Conservation (phyloP, 2,888 invertebrate species). For the Leptothorax acervorum region DNA sequence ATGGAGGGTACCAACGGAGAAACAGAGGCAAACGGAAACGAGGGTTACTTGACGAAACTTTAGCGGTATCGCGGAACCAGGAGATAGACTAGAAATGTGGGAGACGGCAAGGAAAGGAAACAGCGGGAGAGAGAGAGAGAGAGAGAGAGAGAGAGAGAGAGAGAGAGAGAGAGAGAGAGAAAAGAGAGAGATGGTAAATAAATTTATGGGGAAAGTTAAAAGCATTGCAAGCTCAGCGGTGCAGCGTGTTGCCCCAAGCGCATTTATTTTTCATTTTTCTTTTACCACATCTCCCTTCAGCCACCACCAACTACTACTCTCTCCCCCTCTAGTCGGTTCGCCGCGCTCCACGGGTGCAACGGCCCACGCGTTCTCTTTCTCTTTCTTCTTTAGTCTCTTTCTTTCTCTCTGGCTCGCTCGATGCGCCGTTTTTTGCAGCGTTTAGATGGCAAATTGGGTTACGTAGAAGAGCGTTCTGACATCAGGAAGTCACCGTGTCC, state of each 20-base stretch:
- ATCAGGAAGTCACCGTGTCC: constrained; percentile 62
- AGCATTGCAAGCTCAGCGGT: constrained; percentile 80
- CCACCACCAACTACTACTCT: constrained; percentile 22
- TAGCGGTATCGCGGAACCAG: constrained; percentile 74
- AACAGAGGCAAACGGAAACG: constrained; percentile 64
- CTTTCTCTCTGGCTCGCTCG: constrained; percentile 13
- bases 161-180: constrained; percentile 23
- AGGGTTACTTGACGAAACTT: constrained; percentile 80
- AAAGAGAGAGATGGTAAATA: constrained; percentile 76
- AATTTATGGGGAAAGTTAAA: constrained; percentile 84
- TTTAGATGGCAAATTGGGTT: constrained; percentile 71
- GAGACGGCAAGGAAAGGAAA: constrained; percentile 16
- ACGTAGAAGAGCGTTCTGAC: constrained; percentile 60
- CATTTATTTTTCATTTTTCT: constrained; percentile 76
- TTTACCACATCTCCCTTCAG: constrained; percentile 48
- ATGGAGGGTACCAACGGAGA: constrained; percentile 41
- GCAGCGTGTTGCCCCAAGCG: constrained; percentile 74
- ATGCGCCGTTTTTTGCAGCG: constrained; percentile 49
- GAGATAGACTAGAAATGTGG: constrained; percentile 42
- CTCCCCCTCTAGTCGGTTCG: constrained; percentile 17
- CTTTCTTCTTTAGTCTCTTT: neutral
- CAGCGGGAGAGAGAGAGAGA: constrained; percentile 17
- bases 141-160: constrained; percentile 22
- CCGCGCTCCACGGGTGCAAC: constrained; percentile 32
- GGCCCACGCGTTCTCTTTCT: constrained; percentile 35